phyloP scores from a whole-genome alignment of 2,888 invertebrate species.

The Hemistola chrysoprasaria region DNA sequence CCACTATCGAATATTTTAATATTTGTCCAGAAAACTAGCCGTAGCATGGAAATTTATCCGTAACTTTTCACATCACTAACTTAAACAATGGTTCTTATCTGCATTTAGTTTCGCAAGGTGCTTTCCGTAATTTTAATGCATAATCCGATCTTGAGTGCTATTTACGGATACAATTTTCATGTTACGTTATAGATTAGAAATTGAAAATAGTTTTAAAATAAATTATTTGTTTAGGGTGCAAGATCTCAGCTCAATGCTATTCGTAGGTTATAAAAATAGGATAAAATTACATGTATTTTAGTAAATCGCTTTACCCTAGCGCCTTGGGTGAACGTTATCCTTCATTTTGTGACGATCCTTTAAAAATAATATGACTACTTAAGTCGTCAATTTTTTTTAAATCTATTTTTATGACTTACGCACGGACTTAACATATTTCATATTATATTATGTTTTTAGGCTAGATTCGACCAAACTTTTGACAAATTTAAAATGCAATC shows the following conservation, averaged over 20 bases:
- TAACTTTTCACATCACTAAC: background rate
- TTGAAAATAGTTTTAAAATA: conserved; percentile 26
- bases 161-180: conserved; percentile 20
- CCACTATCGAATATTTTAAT: conserved; percentile 2
- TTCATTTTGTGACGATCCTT: conserved; percentile 31
- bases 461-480: too few species aligned
- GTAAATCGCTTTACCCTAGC: conserved; percentile 66
- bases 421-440: conserved; percentile 5
- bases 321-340: conserved; percentile 52
- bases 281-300: conserved; percentile 50
- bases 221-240: conserved; percentile 49
- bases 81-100: conserved; percentile 11
- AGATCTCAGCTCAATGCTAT: conserved; percentile 82
- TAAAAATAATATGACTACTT: conserved; percentile 1
- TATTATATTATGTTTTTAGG: conserved; percentile 5
- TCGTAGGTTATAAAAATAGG: conserved; percentile 62
- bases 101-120: conserved; percentile 24
- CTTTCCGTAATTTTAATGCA: conserved; percentile 1
- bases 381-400: too few species aligned
- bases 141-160: conserved; percentile 4
- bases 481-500: too few species aligned
- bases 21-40: conserved; percentile 14
- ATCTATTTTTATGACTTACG: conserved; percentile 3
- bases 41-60: conserved; percentile 23
- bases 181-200: conserved; percentile 18